A percentile compares a stretch with the other conserved stretches of the same genome.
Conservation (phyloP, 2,888 invertebrate species). For the Malachius bipustulatus region DNA sequence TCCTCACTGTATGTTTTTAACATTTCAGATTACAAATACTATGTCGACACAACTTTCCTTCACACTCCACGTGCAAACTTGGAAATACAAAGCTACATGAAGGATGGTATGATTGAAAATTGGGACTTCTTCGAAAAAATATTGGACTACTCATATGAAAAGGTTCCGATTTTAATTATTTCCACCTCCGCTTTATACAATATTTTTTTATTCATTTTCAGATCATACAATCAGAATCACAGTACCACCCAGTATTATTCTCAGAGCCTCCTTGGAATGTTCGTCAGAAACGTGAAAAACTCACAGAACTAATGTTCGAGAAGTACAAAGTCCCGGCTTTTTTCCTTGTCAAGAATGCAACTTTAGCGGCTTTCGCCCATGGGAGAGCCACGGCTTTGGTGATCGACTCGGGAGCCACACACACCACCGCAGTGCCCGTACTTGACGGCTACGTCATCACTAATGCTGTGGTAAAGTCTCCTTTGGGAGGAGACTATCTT, state of each 20-base stretch:
- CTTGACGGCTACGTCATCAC: constrained; percentile 85
- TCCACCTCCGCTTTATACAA: too few species aligned
- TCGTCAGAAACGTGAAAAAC: constrained; percentile 80
- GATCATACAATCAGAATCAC: constrained; percentile 88
- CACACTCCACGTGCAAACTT: constrained; percentile 80
- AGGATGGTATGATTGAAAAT: constrained; percentile 97
- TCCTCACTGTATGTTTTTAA: too few species aligned
- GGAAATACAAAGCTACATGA: constrained; percentile 89
- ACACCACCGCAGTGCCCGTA: constrained; percentile 96
- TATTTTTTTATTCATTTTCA: constrained; percentile 29
- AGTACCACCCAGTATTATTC: constrained; percentile 93
- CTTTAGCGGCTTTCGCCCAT: constrained; percentile 94
- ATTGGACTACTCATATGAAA: constrained; percentile 85
- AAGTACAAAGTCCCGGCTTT: constrained; percentile 98
- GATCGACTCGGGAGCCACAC: constrained; percentile 93
- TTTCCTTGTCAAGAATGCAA: constrained; percentile 95
- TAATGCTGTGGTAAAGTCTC: constrained; percentile 91
- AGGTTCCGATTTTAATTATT: constrained; percentile 46
- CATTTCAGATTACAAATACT: constrained; percentile 49
- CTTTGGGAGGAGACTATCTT: constrained; percentile 92
- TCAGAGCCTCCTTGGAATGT: constrained; percentile 97
- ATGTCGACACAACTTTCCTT: constrained; percentile 87
- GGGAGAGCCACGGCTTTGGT: constrained; percentile 80
- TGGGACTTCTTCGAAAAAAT: constrained; percentile 98
- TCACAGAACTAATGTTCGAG: constrained; percentile 96